Base-by-base conservation (phyloP, 2,797 vertebrate species). In the Cyprinella venusta region DNA sequence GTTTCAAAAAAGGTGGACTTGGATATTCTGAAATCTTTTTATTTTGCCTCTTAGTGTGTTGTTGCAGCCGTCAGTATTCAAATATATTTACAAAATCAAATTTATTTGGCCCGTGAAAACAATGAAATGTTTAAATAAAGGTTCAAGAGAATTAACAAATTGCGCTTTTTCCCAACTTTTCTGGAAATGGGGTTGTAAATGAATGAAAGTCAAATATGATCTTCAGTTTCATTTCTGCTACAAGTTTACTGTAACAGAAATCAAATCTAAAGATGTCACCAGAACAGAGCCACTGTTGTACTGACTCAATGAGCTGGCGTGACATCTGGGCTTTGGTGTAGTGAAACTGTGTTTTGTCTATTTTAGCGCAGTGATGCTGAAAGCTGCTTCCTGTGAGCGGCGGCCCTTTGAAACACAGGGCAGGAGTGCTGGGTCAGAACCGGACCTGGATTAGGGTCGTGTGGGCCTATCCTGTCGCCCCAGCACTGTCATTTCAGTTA, bases 401-500 rank as follows among this genome's bases (percentile, higher is more conserved):
- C 45, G 45, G 38, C 56, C 56, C 84, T 91, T 90, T 91, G 86
- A 91, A 86, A 56, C 26, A 59, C 8, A 26, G 54, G 36, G 30
- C 30, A n/a, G 72, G 76, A 83, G 76, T 54, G 65, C 40, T 78
- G 76, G 82, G 83, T 86, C 86, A 85, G 84, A 76, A 77, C 52
- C 61, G 33, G 78, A 77, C 85, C 86, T 65, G 76, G 52, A 42
- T 75, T 48, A 52, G 30, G 81, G 68, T 40, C 50, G 54, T 48
- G 42, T 65, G 13, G 67, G 80, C 63, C 54, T 76, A 65, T 82
- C 77, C 83, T 86, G 82, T 87, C 85, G 84, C 79, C 85, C 76
- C 83, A 80, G 52, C 82, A 40, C 88, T 87, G 86, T 89, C 88
- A 88, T 88, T 86, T 83, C 88, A 86, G 86, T 89, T 81, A 87